A percentile compares a stretch with the other conserved stretches of the same genome.
phyloP scores from a whole-genome alignment of 2,797 vertebrate genomes.

The Podarcis lilfordi region DNA sequence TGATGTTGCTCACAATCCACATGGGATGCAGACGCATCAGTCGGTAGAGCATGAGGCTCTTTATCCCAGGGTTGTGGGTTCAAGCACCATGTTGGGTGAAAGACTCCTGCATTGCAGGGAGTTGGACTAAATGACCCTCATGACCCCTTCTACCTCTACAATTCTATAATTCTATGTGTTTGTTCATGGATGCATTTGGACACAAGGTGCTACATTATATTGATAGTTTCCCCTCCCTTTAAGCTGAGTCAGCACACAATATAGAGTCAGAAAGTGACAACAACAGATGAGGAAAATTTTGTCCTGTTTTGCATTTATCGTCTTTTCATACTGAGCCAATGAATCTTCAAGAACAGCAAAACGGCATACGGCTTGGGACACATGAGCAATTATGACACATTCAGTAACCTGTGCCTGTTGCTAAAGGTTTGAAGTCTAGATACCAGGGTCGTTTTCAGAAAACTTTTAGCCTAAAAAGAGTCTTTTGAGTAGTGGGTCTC shows the following conservation, averaged over 20 bases:
- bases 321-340: not conserved
- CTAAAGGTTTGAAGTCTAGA: not conserved
- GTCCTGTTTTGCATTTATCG: not conserved
- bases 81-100: too few relatives aligned
- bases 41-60: not conserved
- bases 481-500: not conserved
- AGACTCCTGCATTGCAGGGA: too few relatives aligned
- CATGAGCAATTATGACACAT: not conserved
- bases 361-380: not conserved
- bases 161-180: not conserved
- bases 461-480: not conserved
- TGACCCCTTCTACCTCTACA: too few relatives aligned
- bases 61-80: too few relatives aligned
- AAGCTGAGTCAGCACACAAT: not conserved
- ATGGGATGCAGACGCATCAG: not conserved
- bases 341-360: not conserved
- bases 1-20: not conserved
- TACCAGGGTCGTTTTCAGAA: not conserved
- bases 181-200: not conserved
- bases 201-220: not conserved
- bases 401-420: not conserved
- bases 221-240: not conserved
- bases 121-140: too few relatives aligned
- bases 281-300: not conserved
- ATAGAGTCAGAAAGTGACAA: not conserved